Percentiles rank a stretch among this genome's conserved stretches.
Conservation (phyloP, 2,797 vertebrate species). For the Calcarius lapponicus region DNA sequence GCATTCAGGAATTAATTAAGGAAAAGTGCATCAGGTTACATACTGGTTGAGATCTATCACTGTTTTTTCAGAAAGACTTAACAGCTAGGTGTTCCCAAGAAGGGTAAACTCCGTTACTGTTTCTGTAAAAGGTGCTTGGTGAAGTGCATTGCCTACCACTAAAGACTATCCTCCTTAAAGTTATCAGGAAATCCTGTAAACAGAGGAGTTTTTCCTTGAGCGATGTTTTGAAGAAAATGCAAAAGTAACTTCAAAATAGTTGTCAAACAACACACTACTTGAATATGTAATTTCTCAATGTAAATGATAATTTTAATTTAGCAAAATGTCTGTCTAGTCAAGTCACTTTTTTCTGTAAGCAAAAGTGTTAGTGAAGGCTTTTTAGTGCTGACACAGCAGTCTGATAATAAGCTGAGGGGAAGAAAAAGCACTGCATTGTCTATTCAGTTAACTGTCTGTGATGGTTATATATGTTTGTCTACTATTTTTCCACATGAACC, state of each 20-base stretch:
- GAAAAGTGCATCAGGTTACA: neutral
- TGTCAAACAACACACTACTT: neutral
- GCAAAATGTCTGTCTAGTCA: neutral
- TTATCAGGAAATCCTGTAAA: neutral
- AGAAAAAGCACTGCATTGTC: neutral
- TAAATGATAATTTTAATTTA: neutral
- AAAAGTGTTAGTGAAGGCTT: neutral
- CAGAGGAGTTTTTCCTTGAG: neutral
- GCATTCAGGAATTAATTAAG: neutral
- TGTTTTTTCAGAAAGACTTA: neutral
- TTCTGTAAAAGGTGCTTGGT: neutral
- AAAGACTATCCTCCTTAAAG: neutral
- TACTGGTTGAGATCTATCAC: neutral
- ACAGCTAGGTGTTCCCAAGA: neutral
- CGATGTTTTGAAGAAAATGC: neutral
- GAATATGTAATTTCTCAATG: neutral
- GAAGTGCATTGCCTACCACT: neutral
- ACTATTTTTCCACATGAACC: neutral
- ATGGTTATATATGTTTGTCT: neutral
- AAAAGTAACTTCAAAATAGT: neutral
- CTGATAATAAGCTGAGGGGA: neutral
- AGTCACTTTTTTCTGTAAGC: neutral
- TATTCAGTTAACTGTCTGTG: neutral
- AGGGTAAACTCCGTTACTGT: accelerated
- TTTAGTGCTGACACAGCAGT: neutral